Percentiles rank a stretch among this genome's conserved stretches.
Evolutionary conservation across 2,113 vertebrate genomes (phyloP).

Genomic region (Gadus macrocephalus): DNA sequence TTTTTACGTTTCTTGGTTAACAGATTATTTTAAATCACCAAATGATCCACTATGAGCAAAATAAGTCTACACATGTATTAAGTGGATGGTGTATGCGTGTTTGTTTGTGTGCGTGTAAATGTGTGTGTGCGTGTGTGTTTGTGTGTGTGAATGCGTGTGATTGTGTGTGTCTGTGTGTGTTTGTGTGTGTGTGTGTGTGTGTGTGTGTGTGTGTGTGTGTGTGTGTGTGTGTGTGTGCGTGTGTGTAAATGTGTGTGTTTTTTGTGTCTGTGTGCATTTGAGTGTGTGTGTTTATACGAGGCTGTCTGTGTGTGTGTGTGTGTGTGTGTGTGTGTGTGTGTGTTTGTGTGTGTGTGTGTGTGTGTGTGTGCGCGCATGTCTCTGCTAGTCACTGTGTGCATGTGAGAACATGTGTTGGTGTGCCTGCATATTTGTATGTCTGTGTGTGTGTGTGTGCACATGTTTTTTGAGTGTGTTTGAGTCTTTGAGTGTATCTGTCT

Average conservation of each 20-base stretch:
- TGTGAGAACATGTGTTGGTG: not conserved
- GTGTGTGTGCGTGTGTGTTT: no score
- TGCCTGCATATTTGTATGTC: no score
- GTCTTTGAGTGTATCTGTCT: no score
- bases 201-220: no score
- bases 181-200: no score
- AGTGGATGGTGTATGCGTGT: constrained; percentile 15
- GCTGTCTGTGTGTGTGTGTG: not conserved
- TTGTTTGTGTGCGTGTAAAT: no score
- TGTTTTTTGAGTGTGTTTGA: no score
- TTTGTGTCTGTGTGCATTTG: not conserved
- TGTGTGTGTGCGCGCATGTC: not conserved
- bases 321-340: not conserved
- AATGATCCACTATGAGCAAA: constrained; percentile 82
- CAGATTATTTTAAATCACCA: constrained; percentile 67
- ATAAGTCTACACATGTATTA: constrained; percentile 46
- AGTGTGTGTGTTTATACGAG: no score
- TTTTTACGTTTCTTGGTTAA: constrained; percentile 45
- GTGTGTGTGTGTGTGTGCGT: not conserved
- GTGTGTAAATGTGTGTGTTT: not conserved
- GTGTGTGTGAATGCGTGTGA: not conserved
- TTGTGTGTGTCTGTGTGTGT: no score
- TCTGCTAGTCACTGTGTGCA: not conserved
- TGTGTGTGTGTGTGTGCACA: no score
- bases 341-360: not conserved